These are phyloP conservation scores for Lepus oiostolus DNA, from an alignment of 2,797 vertebrate genomes.

Conservation along the genomic window DNA sequence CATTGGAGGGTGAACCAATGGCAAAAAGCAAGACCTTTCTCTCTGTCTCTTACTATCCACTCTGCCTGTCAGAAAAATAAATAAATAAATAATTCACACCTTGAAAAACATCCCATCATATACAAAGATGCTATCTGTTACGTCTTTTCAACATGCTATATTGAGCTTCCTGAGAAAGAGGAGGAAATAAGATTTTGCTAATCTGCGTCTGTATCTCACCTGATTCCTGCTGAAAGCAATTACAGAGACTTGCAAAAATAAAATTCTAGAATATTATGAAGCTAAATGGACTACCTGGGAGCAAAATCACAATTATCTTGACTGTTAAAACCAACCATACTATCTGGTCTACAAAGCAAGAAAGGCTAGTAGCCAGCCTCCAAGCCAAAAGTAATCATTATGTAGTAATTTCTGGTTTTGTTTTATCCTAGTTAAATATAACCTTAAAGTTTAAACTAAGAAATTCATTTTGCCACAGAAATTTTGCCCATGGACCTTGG, in stretches of 20 bases:
- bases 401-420: background rate
- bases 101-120: background rate
- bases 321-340: background rate
- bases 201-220: background rate
- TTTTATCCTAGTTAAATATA: slow-evolving; percentile 9
- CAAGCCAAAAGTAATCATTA: background rate
- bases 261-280: background rate
- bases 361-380: background rate
- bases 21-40: too few relatives aligned
- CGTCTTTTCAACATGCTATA: background rate
- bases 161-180: slow-evolving; percentile 5
- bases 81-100: background rate
- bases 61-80: too few relatives aligned
- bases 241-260: background rate
- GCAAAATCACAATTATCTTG: background rate
- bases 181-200: background rate
- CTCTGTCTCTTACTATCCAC: too few relatives aligned
- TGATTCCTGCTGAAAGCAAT: background rate
- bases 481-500: slow-evolving; percentile 26
- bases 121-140: background rate
- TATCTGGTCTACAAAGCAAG: background rate
- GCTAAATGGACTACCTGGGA: background rate
- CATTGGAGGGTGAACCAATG: too few relatives aligned
- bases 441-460: slow-evolving; percentile 47
- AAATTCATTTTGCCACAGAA: slow-evolving; percentile 38